These are phyloP conservation scores for Anableps anableps DNA, from an alignment of 2,797 vertebrate genomes.

Conservation along the genomic window DNA sequence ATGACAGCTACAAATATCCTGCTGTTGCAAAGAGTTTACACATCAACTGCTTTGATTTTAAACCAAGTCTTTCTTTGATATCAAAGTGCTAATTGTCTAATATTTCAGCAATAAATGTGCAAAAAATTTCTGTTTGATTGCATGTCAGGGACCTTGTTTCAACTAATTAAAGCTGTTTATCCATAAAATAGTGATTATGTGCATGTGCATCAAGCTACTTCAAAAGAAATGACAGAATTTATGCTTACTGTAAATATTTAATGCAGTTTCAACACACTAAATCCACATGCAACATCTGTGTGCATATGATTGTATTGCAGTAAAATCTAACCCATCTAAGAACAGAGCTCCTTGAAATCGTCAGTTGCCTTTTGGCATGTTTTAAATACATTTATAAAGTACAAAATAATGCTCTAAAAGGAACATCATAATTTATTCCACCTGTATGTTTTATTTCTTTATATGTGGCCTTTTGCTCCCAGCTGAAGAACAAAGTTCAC, in stretches of 20 bases:
- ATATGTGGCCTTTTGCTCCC: constrained; percentile 4
- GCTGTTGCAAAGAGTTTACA: background rate
- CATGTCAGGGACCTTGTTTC: background rate
- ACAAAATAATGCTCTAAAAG: background rate
- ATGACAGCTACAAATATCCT: background rate
- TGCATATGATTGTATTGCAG: background rate
- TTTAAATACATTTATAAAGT: background rate
- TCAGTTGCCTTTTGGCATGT: background rate
- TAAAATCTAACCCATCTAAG: background rate
- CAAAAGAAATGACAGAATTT: background rate
- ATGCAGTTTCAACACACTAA: background rate
- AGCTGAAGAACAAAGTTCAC: constrained; percentile 32
- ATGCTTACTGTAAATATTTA: background rate
- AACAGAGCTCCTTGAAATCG: background rate
- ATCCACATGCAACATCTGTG: background rate
- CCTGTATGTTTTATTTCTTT: background rate
- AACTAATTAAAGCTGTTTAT: background rate
- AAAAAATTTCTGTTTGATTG: background rate
- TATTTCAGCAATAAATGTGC: background rate
- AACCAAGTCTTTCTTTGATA: background rate
- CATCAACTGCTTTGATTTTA: background rate
- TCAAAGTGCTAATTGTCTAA: background rate
- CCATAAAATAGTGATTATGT: too few relatives aligned
- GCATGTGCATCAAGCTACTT: background rate
- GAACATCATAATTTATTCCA: background rate